Base-by-base conservation (phyloP, 2,113 vertebrate species). In the Calonectris borealis region DNA sequence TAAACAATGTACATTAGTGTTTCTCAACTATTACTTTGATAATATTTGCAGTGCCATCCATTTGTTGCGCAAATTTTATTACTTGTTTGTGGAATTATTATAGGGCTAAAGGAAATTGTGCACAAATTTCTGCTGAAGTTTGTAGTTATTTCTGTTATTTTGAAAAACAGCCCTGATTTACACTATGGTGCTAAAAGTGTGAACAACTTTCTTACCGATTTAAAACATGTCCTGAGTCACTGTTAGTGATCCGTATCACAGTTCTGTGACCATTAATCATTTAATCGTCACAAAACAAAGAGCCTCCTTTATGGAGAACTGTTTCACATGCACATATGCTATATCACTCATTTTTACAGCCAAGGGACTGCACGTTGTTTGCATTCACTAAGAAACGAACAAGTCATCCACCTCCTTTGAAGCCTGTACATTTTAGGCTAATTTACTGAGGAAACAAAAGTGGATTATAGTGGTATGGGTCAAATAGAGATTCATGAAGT, bases 331-430 rank as follows among this genome's bases (percentile, higher is more conserved):
- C 32, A 5, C 71, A 16, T 27, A 48, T 58, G 34, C 52, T 54
- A 0, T 38, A 58, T 57, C 73, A 16, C 48, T 80, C 51, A 10
- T 32, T 44, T 69, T 77, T 29, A 62, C 81, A 85, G 73, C 38
- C 34, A 22, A 42, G 52, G 61, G n/a, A 5, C n/a, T 34, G 62
- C 19, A 3, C 40, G 8, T 10, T 44, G 40, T 29, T 83, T 22
- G 1, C 21, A 49, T 31, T 65, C 0, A 1, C 54, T 55, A n/a
- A 61, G 27, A 55, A 60, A n/a, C 0, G 11, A 44, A 9, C n/a
- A 25, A 38, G 46, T 29, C 26, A 27, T 31, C 46, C 31, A 3
- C 20, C 9, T 25, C 22, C 70, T 86, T 48, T 64, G 48, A 19
- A 88, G 10, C 34, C 40, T 55, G 31, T 11, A 10, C 1, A 0